Base-by-base conservation (phyloP, 1,140 invertebrate species). In the Cherax destructor region DNA sequence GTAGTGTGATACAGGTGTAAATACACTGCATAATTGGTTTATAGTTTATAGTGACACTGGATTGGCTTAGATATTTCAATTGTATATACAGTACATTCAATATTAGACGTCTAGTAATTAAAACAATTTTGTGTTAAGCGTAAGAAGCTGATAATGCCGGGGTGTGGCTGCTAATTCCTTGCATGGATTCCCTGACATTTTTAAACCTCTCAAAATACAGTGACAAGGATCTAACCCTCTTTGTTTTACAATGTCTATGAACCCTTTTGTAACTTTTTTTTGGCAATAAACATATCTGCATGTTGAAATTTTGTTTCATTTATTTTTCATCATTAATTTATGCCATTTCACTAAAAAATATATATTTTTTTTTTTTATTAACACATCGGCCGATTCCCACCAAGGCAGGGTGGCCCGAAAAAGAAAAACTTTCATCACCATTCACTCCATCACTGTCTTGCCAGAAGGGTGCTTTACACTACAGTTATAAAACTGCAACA, bases 261-360 rank as follows among this genome's bases (percentile, higher is more conserved):
- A 65, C 61, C 30, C 24, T 74, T 74, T 74, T 74, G 24, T 74
- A 74, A 74, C 69, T 30, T 24, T 74, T 41, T 74, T 74, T 74
- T 74, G 69, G 69, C 69, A 74, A 30, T 74, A 74, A 74, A 74
- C 30, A 11, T 74, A 74, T 74, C 69, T 30, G 69, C 69, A 74
- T 74, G 69, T n/a, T 30, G 24, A 16, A 74, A 21, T 74, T 30
- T 30, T 56, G 52, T 56, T 56, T 56, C 52, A 56, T 56, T 56
- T 56, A n/a, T n/a, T 41, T 41, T 41, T 41, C 30, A 56, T 4
- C 52, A 56, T 56, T 56, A 10, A 10, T 56, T 56, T 56, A 56
- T 10, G 6, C 52, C 30, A 41, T 56, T 56, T 13, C 9, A 56
- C 13, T 56, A 13, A 56, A 56, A 56, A 56, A 13, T 56, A 56